Evolutionary conservation across 2,888 invertebrate genomes (phyloP).

Genomic region (Steromphala cineraria): DNA sequence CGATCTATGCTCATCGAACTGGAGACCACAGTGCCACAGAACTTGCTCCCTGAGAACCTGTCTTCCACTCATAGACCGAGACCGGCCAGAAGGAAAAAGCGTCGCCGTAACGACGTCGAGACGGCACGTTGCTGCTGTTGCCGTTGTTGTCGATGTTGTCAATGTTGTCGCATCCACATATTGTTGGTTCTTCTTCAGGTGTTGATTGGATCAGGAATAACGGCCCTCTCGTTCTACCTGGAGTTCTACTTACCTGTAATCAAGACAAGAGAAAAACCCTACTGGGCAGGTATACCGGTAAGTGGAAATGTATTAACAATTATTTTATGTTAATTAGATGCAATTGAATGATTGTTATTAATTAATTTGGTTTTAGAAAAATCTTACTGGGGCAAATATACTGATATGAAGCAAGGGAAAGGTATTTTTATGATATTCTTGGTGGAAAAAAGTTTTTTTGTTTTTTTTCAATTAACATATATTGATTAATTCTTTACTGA

Average conservation of each 20-base stretch:
- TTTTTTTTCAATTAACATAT: background rate
- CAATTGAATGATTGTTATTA: no score
- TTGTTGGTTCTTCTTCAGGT: slow-evolving; percentile 57
- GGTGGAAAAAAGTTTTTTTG: no score
- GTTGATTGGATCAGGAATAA: slow-evolving; percentile 50
- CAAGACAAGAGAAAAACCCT: slow-evolving; percentile 48
- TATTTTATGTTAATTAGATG: no score
- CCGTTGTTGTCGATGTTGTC: slow-evolving; percentile 29
- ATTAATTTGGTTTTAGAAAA: no score
- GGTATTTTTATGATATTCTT: no score
- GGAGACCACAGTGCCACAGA: slow-evolving; percentile 51
- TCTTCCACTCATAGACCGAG: slow-evolving; percentile 38
- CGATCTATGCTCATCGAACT: slow-evolving; percentile 51
- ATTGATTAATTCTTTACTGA: no score
- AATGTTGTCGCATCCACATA: slow-evolving; percentile 52
- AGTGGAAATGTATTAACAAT: slow-evolving; percentile 26
- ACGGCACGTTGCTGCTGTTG: slow-evolving; percentile 19
- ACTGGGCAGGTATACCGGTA: slow-evolving; percentile 63
- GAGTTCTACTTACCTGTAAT: slow-evolving; percentile 50
- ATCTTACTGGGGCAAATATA: no score
- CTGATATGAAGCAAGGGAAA: no score
- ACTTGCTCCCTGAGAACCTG: slow-evolving; percentile 42
- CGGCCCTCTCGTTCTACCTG: slow-evolving; percentile 55
- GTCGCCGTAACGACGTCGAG: background rate
- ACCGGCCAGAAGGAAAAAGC: slow-evolving; percentile 14